phyloP scores from a whole-genome alignment of 2,113 vertebrate genomes.

The Aix galericulata region DNA sequence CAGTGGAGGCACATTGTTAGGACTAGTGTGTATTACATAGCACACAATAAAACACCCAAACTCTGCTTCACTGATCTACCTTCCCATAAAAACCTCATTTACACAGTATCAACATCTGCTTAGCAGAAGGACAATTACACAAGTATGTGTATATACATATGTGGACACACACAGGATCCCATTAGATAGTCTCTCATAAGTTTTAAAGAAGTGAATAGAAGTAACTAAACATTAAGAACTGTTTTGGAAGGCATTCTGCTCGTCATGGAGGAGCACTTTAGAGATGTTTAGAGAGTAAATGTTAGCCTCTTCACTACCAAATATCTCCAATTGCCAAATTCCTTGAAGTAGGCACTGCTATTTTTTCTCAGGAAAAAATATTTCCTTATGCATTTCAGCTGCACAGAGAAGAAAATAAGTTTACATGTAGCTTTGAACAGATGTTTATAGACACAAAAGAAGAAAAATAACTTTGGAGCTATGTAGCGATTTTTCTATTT shows the following conservation, averaged over 20 bases:
- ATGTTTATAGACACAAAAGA: slow-evolving; percentile 25
- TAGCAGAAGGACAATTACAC: neutral
- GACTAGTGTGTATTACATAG: neutral
- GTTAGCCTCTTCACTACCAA: neutral
- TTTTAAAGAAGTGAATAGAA: neutral
- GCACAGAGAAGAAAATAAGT: neutral
- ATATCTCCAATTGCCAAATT: neutral
- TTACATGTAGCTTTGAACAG: neutral
- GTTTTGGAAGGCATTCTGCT: neutral
- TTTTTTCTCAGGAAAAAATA: neutral
- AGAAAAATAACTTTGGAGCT: neutral
- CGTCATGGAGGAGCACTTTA: neutral
- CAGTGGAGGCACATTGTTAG: neutral
- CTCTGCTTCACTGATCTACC: neutral
- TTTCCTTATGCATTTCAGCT: neutral
- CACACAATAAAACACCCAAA: neutral
- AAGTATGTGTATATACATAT: neutral
- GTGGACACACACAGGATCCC: neutral
- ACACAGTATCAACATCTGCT: neutral
- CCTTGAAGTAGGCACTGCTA: neutral
- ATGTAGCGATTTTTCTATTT: neutral
- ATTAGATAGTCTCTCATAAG: neutral
- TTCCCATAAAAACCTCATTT: neutral
- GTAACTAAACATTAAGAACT: neutral
- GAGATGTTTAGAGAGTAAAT: neutral